These are phyloP conservation scores for Epizoanthus fatuus DNA, from an alignment of 92 coral and sea anemone genomes.

Conservation along the genomic window DNA sequence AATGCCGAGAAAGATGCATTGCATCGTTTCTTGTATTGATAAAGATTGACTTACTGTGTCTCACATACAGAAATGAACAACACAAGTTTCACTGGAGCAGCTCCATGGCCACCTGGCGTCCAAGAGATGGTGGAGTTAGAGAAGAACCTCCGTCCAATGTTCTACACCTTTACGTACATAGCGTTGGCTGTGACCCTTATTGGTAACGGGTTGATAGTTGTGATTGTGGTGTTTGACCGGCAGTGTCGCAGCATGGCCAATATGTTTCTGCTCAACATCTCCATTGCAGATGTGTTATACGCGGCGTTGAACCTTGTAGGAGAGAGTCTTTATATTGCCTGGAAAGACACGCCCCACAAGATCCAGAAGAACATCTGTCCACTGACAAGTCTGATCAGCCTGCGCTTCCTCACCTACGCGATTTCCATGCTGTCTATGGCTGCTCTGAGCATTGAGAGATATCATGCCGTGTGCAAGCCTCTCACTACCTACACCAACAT, in stretches of 20 bases:
- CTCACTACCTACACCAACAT: constrained; percentile 23
- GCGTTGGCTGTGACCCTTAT: constrained; percentile 56
- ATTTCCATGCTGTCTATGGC: constrained; percentile 59
- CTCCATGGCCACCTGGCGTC: no score
- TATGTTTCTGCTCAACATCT: constrained; percentile 65
- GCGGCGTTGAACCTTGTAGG: constrained; percentile 64
- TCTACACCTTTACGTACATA: constrained; percentile 42
- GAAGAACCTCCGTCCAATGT: constrained; percentile 46
- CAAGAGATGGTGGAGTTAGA: no score
- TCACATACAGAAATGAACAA: no score
- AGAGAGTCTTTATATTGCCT: constrained; percentile 18
- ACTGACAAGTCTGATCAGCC: constrained; percentile 37
- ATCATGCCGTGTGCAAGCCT: constrained; percentile 55
- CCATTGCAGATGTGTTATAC: constrained; percentile 67
- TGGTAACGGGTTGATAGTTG: constrained; percentile 59
- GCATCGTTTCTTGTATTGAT: no score
- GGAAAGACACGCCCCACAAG: constrained; percentile 4
- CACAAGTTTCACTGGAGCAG: no score
- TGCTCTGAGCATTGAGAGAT: constrained; percentile 66
- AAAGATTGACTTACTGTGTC: no score
- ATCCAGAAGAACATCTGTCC: constrained; percentile 28
- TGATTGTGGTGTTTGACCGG: constrained; percentile 56
- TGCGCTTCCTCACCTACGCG: constrained; percentile 57
- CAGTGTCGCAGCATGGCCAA: constrained; percentile 65
- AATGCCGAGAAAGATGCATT: no score